These are phyloP conservation scores for Paramormyrops kingsleyae DNA, from an alignment of 2,113 vertebrate genomes.

Conservation along the genomic window DNA sequence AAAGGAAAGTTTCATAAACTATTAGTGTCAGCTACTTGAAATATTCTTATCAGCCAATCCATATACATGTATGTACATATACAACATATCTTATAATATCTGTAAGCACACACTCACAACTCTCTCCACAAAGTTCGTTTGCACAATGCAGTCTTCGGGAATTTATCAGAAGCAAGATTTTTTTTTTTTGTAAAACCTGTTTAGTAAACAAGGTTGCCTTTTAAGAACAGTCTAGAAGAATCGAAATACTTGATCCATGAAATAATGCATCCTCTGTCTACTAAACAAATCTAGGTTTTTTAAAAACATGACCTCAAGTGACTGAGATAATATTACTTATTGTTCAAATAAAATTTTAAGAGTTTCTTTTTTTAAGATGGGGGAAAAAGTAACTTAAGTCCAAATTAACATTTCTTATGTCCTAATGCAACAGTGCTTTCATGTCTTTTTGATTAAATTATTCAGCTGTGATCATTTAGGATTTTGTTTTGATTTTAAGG, in stretches of 20 bases:
- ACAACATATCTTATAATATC: not conserved
- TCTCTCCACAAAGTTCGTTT: not conserved
- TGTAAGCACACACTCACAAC: not conserved
- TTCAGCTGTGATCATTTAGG: not conserved
- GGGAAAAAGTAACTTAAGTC: not conserved
- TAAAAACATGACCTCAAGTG: not conserved
- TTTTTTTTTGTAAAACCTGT: conserved; percentile 34
- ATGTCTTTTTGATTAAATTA: not conserved
- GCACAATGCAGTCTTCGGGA: not conserved
- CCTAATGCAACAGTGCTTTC: not conserved
- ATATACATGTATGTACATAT: conserved; percentile 6
- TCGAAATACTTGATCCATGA: not conserved
- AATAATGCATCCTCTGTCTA: conserved; percentile 7
- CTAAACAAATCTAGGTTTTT: conserved; percentile 12
- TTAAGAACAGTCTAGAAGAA: conserved; percentile 20
- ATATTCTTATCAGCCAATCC: not conserved
- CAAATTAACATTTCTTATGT: not conserved
- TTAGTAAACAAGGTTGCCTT: conserved; percentile 38
- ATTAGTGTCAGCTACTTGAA: not conserved
- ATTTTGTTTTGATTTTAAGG: conserved; percentile 10
- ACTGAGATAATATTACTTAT: not conserved
- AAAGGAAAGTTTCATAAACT: conserved; percentile 11
- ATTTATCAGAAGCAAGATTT: not conserved
- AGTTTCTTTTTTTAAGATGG: not conserved
- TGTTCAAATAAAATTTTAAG: not conserved